A percentile compares a stretch with the other conserved stretches of the same genome.
Evolutionary conservation across 2,113 vertebrate species (phyloP).

Genomic region (Arothron firmamentum): DNA sequence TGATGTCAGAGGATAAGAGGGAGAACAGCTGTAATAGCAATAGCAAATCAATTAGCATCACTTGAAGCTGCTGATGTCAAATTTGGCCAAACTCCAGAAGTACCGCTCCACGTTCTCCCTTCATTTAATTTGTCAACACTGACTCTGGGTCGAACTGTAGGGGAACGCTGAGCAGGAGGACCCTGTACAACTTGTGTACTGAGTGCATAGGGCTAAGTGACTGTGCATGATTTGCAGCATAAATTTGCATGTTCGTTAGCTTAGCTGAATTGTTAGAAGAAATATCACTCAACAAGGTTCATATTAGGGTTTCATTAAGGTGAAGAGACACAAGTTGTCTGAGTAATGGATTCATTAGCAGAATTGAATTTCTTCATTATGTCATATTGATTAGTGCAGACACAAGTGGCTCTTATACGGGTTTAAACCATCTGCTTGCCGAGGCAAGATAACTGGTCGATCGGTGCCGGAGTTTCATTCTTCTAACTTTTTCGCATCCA

Average conservation of each 20-base stretch:
- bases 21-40: too few relatives aligned
- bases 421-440: neutral
- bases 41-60: too few relatives aligned
- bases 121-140: too few relatives aligned
- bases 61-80: too few relatives aligned
- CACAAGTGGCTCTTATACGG: slow-evolving; percentile 6
- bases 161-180: neutral
- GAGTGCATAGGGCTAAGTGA: neutral
- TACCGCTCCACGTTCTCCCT: too few relatives aligned
- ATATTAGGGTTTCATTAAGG: slow-evolving; percentile 12
- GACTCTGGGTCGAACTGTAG: too few relatives aligned
- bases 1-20: too few relatives aligned
- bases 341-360: slow-evolving; percentile 35
- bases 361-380: slow-evolving; percentile 15
- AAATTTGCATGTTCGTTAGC: slow-evolving; percentile 21
- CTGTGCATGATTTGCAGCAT: neutral
- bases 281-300: slow-evolving; percentile 2
- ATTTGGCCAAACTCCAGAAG: too few relatives aligned
- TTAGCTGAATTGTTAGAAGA: slow-evolving; percentile 26
- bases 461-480: neutral
- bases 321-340: slow-evolving; percentile 27
- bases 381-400: slow-evolving; percentile 15
- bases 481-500: neutral
- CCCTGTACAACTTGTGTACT: neutral
- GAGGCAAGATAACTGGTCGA: neutral